Evolutionary conservation across 2,797 vertebrate genomes (phyloP).

Genomic region (Cyprinodon diabolis): DNA sequence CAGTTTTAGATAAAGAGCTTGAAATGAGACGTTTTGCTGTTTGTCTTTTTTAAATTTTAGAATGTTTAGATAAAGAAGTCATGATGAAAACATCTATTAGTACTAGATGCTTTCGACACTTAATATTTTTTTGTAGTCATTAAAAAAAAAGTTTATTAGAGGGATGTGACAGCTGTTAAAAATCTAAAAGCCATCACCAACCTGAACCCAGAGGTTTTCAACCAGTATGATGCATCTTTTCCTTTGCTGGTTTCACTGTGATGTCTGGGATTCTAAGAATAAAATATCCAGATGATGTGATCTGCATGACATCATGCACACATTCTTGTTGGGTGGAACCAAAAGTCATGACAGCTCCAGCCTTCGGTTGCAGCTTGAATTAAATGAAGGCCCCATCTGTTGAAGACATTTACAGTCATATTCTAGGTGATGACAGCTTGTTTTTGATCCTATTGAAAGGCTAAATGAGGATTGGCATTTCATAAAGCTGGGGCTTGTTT

Average conservation of each 20-base stretch:
- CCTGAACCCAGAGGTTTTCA: background rate
- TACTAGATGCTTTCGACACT: background rate
- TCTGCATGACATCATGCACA: slow-evolving; percentile 19
- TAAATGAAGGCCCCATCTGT: slow-evolving; percentile 11
- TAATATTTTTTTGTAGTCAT: background rate
- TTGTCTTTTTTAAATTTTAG: background rate
- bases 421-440: slow-evolving; percentile 4
- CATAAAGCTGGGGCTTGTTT: slow-evolving; percentile 24
- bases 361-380: slow-evolving; percentile 16
- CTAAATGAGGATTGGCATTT: slow-evolving; percentile 24
- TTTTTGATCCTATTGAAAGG: slow-evolving; percentile 5
- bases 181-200: background rate
- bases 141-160: background rate
- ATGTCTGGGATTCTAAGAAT: slow-evolving; percentile 46
- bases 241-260: slow-evolving; percentile 25
- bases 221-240: slow-evolving; percentile 6
- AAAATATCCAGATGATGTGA: slow-evolving; percentile 48
- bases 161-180: no score
- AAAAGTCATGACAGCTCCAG: background rate
- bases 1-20: background rate
- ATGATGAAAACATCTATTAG: background rate
- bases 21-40: background rate
- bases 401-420: slow-evolving; percentile 1
- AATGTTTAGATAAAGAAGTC: background rate
- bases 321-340: slow-evolving; percentile 3